phyloP scores from a whole-genome alignment of 2,888 invertebrate species.

The Agrochola macilenta region DNA sequence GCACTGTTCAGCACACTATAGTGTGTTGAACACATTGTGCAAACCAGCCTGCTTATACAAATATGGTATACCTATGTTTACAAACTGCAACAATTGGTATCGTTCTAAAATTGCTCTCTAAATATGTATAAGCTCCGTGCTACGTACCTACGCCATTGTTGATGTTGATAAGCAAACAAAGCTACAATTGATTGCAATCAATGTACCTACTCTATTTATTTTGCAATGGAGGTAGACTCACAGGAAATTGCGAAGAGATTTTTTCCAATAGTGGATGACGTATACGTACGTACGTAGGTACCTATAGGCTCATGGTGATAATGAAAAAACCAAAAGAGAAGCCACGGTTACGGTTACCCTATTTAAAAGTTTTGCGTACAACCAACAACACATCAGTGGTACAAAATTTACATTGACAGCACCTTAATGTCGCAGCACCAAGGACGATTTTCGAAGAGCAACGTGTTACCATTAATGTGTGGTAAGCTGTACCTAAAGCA shows the following conservation, averaged over 20 bases:
- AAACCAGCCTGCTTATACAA: not conserved
- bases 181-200: conserved; percentile 12
- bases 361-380: too few species aligned
- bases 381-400: too few species aligned
- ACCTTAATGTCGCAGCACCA: too few species aligned
- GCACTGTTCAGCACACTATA: too few species aligned
- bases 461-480: too few species aligned
- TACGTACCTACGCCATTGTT: not conserved
- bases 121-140: not conserved
- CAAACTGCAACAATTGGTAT: not conserved
- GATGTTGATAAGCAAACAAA: conserved; percentile 4
- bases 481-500: too few species aligned
- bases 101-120: conserved; percentile 20
- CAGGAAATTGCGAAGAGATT: not conserved
- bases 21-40: not conserved
- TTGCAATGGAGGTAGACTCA: not conserved
- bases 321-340: too few species aligned
- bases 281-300: too few species aligned
- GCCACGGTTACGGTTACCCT: too few species aligned
- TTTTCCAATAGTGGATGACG: not conserved
- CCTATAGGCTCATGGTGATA: too few species aligned
- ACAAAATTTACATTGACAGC: too few species aligned
- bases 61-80: not conserved
- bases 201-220: not conserved
- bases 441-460: too few species aligned